Evolutionary conservation across 1,140 invertebrate species (phyloP).

Genomic region (Neodiprion lecontei): DNA sequence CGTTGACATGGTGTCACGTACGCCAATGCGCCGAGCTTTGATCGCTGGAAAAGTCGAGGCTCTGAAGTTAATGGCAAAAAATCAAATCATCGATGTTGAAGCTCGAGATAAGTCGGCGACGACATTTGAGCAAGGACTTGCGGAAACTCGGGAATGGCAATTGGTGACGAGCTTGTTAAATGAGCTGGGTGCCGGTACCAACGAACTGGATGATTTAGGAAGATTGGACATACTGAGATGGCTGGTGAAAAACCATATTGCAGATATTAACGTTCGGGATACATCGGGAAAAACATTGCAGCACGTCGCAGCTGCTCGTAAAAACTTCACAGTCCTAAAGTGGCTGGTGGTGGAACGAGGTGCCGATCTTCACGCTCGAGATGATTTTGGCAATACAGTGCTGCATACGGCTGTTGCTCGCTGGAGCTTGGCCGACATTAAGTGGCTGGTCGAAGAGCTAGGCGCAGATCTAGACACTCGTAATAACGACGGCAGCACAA

Average conservation of each 20-base stretch:
- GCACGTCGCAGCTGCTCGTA: slow-evolving; percentile 28
- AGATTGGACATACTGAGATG: background rate
- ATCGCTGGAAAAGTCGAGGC: background rate
- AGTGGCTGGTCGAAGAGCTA: background rate
- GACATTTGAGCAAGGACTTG: background rate
- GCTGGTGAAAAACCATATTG: background rate
- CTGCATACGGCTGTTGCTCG: background rate
- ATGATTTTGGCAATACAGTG: background rate
- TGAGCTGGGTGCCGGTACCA: background rate
- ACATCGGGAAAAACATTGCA: slow-evolving; percentile 24
- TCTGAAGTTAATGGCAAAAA: background rate
- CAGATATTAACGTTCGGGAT: background rate
- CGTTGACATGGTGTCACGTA: background rate
- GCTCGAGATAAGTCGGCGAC: background rate
- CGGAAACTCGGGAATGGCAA: background rate
- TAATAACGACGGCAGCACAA: background rate
- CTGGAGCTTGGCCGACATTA: background rate
- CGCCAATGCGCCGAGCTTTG: background rate
- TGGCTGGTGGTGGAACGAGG: background rate
- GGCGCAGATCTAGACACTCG: background rate
- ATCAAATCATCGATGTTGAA: background rate
- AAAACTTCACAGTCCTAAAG: background rate
- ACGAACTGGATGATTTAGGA: background rate
- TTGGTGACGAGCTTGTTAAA: background rate
- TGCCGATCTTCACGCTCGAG: background rate